phyloP scores from a whole-genome alignment of 2,888 invertebrate genomes.

The Stenodema calcarata region DNA sequence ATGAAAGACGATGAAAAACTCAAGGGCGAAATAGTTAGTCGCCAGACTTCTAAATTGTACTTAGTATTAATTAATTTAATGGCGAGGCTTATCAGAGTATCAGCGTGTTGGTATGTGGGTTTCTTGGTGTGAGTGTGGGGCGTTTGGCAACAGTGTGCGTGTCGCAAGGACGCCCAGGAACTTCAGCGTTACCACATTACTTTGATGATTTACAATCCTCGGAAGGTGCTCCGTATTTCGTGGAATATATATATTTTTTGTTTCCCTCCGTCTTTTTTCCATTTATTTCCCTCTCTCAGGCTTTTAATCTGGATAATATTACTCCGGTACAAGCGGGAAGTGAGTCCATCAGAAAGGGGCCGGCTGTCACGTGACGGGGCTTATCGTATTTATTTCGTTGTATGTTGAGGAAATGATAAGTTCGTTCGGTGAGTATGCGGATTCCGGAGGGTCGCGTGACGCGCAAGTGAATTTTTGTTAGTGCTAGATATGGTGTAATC shows the following conservation, averaged over 20 bases:
- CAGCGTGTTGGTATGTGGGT: too few species aligned
- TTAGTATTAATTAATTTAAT: constrained; percentile 3
- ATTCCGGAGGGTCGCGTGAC: too few species aligned
- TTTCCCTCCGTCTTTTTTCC: background rate
- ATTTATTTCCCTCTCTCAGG: background rate
- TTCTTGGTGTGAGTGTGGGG: background rate
- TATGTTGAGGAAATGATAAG: background rate
- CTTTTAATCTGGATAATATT: background rate
- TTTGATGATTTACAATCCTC: background rate
- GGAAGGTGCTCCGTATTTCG: background rate
- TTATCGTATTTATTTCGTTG: background rate
- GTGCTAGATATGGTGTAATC: too few species aligned
- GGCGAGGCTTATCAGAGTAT: background rate
- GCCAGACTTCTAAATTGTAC: too few species aligned
- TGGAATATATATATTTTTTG: background rate
- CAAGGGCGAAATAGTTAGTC: too few species aligned
- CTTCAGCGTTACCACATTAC: background rate
- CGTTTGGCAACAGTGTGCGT: background rate
- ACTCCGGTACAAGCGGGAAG: background rate
- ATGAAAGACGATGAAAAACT: too few species aligned
- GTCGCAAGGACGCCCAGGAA: background rate
- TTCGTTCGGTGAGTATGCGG: background rate
- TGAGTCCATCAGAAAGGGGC: background rate
- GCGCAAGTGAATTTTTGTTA: too few species aligned
- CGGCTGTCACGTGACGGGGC: background rate